Percentiles rank a stretch among this genome's conserved stretches.
These are phyloP conservation scores for Nerophis ophidion DNA, from an alignment of 2,113 vertebrate genomes.

Conservation along the genomic window DNA sequence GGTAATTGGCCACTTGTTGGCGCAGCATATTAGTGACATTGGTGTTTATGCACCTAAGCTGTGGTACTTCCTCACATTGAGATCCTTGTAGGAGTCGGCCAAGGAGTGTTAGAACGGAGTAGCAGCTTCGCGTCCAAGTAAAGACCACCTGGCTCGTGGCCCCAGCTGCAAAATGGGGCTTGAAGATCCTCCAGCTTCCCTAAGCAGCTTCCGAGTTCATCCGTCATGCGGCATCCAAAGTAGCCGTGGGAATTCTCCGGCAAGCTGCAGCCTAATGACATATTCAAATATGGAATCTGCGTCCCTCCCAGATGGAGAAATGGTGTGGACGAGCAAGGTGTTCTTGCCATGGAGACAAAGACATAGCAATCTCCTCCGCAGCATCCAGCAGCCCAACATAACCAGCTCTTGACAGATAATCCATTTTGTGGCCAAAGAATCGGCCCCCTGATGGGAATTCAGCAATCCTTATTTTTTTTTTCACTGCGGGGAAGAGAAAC, in stretches of 20 bases:
- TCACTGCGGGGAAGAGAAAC: neutral
- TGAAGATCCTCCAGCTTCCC: neutral
- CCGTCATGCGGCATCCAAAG: neutral
- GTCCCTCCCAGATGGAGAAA: neutral
- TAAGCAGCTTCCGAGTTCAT: conserved; percentile 8
- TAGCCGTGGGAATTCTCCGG: neutral
- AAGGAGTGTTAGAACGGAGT: neutral
- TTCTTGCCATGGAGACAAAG: conserved; percentile 6
- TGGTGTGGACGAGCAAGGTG: conserved; percentile 1
- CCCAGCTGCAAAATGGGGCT: conserved; percentile 12
- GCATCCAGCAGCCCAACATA: conserved; percentile 5
- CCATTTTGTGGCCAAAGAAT: conserved; percentile 11
- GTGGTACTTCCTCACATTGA: neutral
- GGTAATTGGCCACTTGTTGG: neutral
- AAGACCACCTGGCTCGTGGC: conserved; percentile 28
- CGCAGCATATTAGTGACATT: neutral
- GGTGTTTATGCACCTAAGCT: neutral
- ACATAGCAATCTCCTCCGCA: conserved; percentile 2
- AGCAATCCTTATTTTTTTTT: conserved; percentile 3
- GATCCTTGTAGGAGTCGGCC: neutral
- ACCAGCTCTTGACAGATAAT: conserved; percentile 19
- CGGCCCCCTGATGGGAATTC: conserved; percentile 6
- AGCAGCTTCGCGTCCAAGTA: conserved; percentile 45
- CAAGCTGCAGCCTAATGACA: neutral
- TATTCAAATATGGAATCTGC: conserved; percentile 2